Evolutionary conservation across 2,797 vertebrate genomes (phyloP).

Genomic region (Periophthalmus magnuspinnatus): DNA sequence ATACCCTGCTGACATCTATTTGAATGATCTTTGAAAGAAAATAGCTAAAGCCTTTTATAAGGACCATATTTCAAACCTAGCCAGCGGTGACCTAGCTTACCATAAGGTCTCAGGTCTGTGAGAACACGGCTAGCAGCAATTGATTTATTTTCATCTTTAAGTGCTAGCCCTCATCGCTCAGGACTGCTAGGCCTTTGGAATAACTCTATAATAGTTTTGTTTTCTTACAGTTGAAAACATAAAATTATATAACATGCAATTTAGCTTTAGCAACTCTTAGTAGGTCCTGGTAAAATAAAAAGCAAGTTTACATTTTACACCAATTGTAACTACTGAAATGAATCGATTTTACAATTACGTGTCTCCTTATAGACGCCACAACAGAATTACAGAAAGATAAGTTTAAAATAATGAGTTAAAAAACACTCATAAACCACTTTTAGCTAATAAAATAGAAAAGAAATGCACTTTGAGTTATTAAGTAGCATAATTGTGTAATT

Average conservation of each 20-base stretch:
- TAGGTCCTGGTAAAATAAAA: too few species aligned
- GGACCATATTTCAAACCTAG: slow-evolving; percentile 42
- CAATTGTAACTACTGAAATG: too few species aligned
- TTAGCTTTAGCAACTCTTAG: background rate
- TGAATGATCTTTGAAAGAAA: slow-evolving; percentile 46
- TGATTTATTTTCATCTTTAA: slow-evolving; percentile 44
- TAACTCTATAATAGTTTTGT: slow-evolving; percentile 28
- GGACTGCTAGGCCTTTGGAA: slow-evolving; percentile 36
- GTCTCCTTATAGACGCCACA: too few species aligned
- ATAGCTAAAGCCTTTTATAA: slow-evolving; percentile 47
- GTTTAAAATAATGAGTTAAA: background rate
- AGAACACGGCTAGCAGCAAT: slow-evolving; percentile 32
- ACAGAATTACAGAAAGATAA: too few species aligned
- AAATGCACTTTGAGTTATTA: background rate
- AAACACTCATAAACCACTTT: background rate
- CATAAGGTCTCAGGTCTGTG: slow-evolving; percentile 39
- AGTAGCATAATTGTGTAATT: too few species aligned
- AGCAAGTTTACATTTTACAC: too few species aligned
- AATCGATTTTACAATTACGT: too few species aligned
- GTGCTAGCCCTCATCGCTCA: slow-evolving; percentile 32
- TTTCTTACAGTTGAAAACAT: slow-evolving; percentile 24
- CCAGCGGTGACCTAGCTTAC: slow-evolving; percentile 45
- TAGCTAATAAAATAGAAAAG: background rate
- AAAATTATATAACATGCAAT: background rate
- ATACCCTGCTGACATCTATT: slow-evolving; percentile 38